Conservation (phyloP, 2,888 invertebrate genomes). For the Hirtodrosophila confusa region DNA sequence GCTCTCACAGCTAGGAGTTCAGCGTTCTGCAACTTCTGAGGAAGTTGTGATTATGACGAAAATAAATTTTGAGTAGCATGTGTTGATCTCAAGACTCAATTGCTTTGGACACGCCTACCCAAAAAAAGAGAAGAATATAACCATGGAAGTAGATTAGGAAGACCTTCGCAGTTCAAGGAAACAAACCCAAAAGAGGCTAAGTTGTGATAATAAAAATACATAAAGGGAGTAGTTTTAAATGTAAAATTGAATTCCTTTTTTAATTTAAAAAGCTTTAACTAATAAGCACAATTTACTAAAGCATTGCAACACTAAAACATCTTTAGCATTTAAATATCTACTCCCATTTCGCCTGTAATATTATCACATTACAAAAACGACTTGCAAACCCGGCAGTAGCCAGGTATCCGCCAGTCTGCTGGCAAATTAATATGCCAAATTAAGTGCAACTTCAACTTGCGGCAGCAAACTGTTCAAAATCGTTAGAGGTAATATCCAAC, state of each 20-base stretch:
- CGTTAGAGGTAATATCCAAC: conserved; percentile 56
- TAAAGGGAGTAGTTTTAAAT: too few relatives aligned
- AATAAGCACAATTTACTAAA: neutral
- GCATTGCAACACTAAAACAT: neutral
- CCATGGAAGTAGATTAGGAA: neutral
- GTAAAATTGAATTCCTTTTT: too few relatives aligned
- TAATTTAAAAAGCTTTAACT: too few relatives aligned
- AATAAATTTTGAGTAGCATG: conserved; percentile 13
- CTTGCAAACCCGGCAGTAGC: neutral
- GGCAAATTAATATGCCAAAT: conserved; percentile 64
- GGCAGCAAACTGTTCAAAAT: conserved; percentile 56
- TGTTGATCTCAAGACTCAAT: conserved; percentile 12
- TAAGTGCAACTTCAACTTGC: conserved; percentile 54
- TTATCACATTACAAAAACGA: conserved; percentile 35
- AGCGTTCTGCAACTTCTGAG: conserved; percentile 29
- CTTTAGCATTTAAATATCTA: conserved; percentile 2
- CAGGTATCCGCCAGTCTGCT: conserved; percentile 18
- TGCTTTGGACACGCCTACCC: conserved; percentile 6
- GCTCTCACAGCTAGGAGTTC: conserved; percentile 36
- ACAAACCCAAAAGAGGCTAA: too few relatives aligned
- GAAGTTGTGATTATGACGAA: conserved; percentile 38
- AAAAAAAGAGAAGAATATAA: neutral
- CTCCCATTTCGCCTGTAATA: conserved; percentile 30
- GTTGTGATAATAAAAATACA: too few relatives aligned
- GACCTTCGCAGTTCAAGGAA: too few relatives aligned